These are phyloP conservation scores for Pelosia muscerda DNA, from an alignment of 2,888 invertebrate species.

Conservation along the genomic window DNA sequence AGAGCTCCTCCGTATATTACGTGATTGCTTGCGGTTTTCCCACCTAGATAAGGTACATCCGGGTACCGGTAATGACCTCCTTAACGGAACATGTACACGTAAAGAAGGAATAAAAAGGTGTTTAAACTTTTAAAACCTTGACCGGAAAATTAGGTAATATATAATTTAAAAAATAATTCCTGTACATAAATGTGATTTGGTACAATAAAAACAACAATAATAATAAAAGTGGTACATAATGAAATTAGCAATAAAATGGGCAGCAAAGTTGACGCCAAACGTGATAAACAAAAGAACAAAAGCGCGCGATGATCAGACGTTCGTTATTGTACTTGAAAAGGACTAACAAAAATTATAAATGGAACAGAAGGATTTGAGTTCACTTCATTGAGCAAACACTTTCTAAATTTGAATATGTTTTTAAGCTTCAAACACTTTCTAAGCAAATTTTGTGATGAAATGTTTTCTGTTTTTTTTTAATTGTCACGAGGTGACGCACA, in stretches of 20 bases:
- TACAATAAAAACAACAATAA: not conserved
- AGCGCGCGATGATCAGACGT: too few relatives aligned
- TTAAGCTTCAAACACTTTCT: not conserved
- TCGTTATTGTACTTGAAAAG: too few relatives aligned
- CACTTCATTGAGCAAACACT: not conserved
- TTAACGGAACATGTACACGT: not conserved
- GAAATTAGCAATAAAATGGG: too few relatives aligned
- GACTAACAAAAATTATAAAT: too few relatives aligned
- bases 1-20: not conserved
- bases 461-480: not conserved
- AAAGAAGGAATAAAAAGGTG: not conserved
- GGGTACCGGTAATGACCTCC: constrained; percentile 2
- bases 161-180: not conserved
- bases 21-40: not conserved
- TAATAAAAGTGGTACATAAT: not conserved
- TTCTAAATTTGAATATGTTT: not conserved
- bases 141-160: not conserved
- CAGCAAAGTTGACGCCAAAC: too few relatives aligned
- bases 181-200: not conserved
- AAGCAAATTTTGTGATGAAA: not conserved
- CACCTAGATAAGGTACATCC: constrained; percentile 1
- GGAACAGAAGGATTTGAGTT: too few relatives aligned
- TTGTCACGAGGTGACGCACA: not conserved
- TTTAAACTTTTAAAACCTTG: not conserved
- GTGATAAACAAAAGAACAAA: too few relatives aligned